phyloP scores from a whole-genome alignment of 2,797 vertebrate species.

The Mormyrus proboscirostris region DNA sequence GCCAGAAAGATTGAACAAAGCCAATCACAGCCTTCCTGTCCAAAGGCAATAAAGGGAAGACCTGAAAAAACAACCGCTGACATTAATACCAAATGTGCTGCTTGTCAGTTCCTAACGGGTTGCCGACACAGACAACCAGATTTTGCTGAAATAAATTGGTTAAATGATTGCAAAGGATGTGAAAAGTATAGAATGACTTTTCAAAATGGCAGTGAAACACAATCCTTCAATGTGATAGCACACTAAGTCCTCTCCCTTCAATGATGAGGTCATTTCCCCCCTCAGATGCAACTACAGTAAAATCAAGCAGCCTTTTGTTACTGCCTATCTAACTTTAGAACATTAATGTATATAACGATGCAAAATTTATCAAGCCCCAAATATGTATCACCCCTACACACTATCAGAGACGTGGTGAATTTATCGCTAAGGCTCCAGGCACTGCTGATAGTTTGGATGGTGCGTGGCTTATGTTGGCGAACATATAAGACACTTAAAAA shows the following conservation, averaged over 20 bases:
- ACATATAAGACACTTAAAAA: constrained; percentile 1
- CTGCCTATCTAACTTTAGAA: neutral
- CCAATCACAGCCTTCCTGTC: constrained; percentile 84
- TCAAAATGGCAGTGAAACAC: constrained; percentile 20
- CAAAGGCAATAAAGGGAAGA: constrained; percentile 69
- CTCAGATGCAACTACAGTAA: constrained; percentile 18
- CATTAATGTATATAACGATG: neutral
- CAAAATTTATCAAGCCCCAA: neutral
- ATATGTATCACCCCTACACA: neutral
- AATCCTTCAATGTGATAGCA: constrained; percentile 7
- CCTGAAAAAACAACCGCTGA: constrained; percentile 65
- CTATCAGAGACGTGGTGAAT: neutral
- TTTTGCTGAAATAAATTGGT: constrained; percentile 10
- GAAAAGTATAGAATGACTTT: constrained; percentile 17
- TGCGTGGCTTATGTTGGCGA: neutral
- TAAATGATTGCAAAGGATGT: constrained; percentile 11
- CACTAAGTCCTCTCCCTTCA: neutral
- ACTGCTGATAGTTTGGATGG: neutral
- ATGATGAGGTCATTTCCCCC: constrained; percentile 16
- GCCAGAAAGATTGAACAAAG: constrained; percentile 89
- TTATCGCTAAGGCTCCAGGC: neutral
- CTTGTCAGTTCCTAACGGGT: constrained; percentile 37
- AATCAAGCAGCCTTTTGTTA: constrained; percentile 10
- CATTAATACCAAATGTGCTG: constrained; percentile 63
- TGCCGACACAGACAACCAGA: neutral